Evolutionary conservation across 1,140 invertebrate species (phyloP), one percentile per base, ranked within the genome.

Genomic region (Macrotrachela quadricornifera): DNA sequence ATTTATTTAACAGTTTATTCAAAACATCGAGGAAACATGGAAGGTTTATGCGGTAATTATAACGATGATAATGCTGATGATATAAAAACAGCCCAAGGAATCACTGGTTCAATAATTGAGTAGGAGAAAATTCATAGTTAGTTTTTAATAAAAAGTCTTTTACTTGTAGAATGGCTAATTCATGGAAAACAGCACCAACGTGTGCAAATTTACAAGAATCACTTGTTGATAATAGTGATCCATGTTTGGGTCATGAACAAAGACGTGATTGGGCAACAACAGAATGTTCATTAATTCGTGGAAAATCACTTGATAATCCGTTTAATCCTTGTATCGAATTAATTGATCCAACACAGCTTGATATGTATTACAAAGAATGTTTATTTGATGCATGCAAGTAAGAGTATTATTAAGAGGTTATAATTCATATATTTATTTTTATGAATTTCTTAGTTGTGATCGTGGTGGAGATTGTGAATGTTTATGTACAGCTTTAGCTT

Each of bases 11-110:
- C 41, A 43, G 21, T 56, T 38, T 40, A 42, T 21, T 46, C 37
- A 36, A 30, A 50, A 16, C 44, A 45, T 41, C 57, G 41, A 46
- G 58, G 55, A n/a, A 62, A 80, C 73, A 76, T 85, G 6, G 77
- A 77, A 69, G 86, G 86, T 48, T 69, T 91, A 3, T 91, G 85
- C 66, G 85, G 86, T 1, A 86, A 91, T 65, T 90, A 80, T 64
- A 85, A 92, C 64, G 78, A 78, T 30, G 79, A 88, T 60, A 74
- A 76, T 50, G 70, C 73, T 10, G 81, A 87, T 60, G 83, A 87
- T 61, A n/a, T 43, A 21, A 18, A 40, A 44, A 46, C 40, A 46
- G 11, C n/a, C n/a, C n/a, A n/a, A n/a, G n/a, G n/a, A n/a, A n/a
- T n/a, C n/a, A n/a, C n/a, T n/a, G 45, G 45, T 18, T 4, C 17